Evolutionary conservation across 2,888 invertebrate genomes (phyloP).

Genomic region (Pandemis cinnamomeana): DNA sequence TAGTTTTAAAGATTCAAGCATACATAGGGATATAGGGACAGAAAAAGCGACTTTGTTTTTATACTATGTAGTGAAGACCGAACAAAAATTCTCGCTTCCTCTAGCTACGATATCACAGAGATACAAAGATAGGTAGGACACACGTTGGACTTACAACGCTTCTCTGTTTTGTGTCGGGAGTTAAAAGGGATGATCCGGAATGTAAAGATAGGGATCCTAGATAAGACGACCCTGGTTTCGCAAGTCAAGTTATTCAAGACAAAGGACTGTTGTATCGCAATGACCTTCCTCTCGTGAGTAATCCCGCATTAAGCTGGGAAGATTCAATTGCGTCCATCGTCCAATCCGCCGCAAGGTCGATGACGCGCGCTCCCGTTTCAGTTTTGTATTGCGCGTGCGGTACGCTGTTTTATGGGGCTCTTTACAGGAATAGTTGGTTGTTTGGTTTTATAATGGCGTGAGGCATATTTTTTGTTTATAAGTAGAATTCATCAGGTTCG

Average conservation of each 20-base stretch:
- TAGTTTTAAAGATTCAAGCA: too few relatives aligned
- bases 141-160: too few relatives aligned
- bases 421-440: constrained; percentile 39
- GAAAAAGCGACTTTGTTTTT: too few relatives aligned
- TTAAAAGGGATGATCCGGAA: neutral
- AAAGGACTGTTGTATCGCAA: constrained; percentile 11
- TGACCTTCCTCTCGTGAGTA: constrained; percentile 18
- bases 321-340: constrained; percentile 59
- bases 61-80: too few relatives aligned
- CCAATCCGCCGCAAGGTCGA: constrained; percentile 62
- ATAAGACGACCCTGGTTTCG: neutral
- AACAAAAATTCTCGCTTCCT: too few relatives aligned
- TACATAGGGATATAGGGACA: too few relatives aligned
- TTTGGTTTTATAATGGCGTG: constrained; percentile 18
- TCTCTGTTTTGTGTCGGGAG: too few relatives aligned
- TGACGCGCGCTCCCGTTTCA: constrained; percentile 44
- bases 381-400: constrained; percentile 23
- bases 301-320: constrained; percentile 48
- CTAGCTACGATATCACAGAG: too few relatives aligned
- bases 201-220: neutral
- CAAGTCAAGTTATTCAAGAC: constrained; percentile 3
- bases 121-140: too few relatives aligned
- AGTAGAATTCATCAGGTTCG: neutral
- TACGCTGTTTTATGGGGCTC: constrained; percentile 45
- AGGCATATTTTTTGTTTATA: constrained; percentile 3